phyloP scores from a whole-genome alignment of 2,113 vertebrate species.

The Pituophis catenifer region DNA sequence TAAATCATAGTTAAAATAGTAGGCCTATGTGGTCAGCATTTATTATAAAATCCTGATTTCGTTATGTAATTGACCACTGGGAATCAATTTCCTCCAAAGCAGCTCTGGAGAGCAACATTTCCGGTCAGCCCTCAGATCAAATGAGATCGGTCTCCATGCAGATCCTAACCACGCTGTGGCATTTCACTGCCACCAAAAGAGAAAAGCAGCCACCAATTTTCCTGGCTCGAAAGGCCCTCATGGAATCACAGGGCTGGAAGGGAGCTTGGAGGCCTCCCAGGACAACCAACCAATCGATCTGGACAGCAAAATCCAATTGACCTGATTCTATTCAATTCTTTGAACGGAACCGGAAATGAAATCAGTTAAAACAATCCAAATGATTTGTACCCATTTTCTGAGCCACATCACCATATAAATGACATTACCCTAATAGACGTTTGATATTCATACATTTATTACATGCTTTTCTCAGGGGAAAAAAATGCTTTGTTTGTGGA shows the following conservation, averaged over 20 bases:
- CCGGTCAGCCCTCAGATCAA: neutral
- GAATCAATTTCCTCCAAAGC: neutral
- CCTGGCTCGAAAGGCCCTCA: neutral
- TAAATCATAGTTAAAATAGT: neutral
- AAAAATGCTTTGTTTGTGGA: neutral
- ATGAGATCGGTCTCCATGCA: neutral
- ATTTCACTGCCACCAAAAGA: neutral
- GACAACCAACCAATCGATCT: neutral
- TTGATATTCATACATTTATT: neutral
- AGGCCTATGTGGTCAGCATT: neutral
- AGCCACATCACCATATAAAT: neutral
- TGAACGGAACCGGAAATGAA: neutral
- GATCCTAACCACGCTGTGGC: neutral
- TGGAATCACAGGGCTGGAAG: neutral
- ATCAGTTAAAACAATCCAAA: neutral
- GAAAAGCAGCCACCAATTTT: neutral
- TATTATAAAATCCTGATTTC: neutral
- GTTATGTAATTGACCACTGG: neutral
- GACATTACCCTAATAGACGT: neutral
- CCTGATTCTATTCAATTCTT: neutral
- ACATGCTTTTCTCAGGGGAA: neutral
- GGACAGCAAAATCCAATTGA: neutral
- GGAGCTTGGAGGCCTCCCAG: neutral
- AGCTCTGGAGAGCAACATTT: neutral
- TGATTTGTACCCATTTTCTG: neutral